Conservation (phyloP, 2,113 vertebrate genomes). For the Machaerirhynchus nigripectus region DNA sequence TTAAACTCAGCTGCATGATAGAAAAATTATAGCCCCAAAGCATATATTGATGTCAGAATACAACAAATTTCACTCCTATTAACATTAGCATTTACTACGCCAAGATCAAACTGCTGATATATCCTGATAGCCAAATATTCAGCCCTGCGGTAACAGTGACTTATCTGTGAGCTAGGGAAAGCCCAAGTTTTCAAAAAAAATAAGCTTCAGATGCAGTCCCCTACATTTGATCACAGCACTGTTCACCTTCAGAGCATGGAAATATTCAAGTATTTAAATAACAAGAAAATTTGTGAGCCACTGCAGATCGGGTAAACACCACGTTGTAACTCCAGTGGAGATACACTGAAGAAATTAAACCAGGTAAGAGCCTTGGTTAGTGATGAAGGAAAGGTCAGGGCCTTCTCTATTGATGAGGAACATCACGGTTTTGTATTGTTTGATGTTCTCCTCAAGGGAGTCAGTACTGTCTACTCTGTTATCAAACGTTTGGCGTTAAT, state of each 20-base stretch:
- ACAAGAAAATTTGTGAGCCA: not conserved
- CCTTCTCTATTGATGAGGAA: not conserved
- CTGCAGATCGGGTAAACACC: not conserved
- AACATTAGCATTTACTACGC: not conserved
- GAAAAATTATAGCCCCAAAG: not conserved
- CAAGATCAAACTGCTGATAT: not conserved
- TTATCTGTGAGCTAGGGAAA: not conserved
- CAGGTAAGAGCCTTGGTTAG: not conserved
- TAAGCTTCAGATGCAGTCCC: not conserved
- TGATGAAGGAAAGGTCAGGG: not conserved
- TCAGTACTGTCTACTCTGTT: not conserved
- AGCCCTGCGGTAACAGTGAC: not conserved
- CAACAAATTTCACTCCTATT: not conserved
- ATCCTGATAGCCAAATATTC: not conserved
- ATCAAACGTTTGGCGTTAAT: not conserved
- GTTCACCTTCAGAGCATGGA: not conserved
- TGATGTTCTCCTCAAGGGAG: not conserved
- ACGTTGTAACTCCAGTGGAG: not conserved
- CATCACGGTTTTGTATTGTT: accelerated
- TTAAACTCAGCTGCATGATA: not conserved
- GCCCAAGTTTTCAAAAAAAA: not conserved
- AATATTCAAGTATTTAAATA: not conserved
- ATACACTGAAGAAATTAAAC: not conserved
- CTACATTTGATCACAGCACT: not conserved
- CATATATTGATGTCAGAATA: not conserved